These are phyloP conservation scores for Shinisaurus crocodilurus DNA, from an alignment of 2,113 vertebrate genomes.

Conservation along the genomic window DNA sequence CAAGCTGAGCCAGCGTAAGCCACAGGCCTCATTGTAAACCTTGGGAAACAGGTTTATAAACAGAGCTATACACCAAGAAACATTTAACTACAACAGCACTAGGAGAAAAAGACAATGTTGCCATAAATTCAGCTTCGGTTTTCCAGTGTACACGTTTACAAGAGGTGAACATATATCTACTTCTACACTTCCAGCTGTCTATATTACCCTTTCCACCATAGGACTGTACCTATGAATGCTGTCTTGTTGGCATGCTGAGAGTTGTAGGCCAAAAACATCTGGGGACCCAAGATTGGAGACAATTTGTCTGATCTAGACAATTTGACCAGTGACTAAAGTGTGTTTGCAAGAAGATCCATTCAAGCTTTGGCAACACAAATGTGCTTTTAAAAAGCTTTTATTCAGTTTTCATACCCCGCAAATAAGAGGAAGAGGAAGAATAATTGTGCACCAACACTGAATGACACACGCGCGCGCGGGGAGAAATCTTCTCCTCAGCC, in stretches of 20 bases:
- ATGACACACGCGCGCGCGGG: too few relatives aligned
- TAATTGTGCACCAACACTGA: not conserved
- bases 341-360: not conserved
- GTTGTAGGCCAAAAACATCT: too few relatives aligned
- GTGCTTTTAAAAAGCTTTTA: not conserved
- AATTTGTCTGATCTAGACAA: not conserved
- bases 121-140: slow-evolving; percentile 62
- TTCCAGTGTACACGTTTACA: slow-evolving; percentile 52
- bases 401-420: not conserved
- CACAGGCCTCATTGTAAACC: slow-evolving; percentile 65
- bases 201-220: slow-evolving; percentile 28
- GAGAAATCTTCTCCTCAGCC: not conserved
- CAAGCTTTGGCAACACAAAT: not conserved
- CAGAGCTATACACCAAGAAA: slow-evolving; percentile 51
- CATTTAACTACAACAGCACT: slow-evolving; percentile 35
- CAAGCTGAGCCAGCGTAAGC: too few relatives aligned
- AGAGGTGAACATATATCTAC: slow-evolving; percentile 51
- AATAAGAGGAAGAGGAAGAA: not conserved
- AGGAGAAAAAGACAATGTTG: slow-evolving; percentile 35
- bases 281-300: too few relatives aligned
- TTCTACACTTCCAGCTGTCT: slow-evolving; percentile 42
- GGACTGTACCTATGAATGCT: slow-evolving; percentile 45
- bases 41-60: slow-evolving; percentile 58
- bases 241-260: not conserved
- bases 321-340: fast-evolving